Percentiles rank a stretch among this genome's conserved stretches.
phyloP scores from a whole-genome alignment of 2,113 vertebrate species.

The Cichladusa arquata region DNA sequence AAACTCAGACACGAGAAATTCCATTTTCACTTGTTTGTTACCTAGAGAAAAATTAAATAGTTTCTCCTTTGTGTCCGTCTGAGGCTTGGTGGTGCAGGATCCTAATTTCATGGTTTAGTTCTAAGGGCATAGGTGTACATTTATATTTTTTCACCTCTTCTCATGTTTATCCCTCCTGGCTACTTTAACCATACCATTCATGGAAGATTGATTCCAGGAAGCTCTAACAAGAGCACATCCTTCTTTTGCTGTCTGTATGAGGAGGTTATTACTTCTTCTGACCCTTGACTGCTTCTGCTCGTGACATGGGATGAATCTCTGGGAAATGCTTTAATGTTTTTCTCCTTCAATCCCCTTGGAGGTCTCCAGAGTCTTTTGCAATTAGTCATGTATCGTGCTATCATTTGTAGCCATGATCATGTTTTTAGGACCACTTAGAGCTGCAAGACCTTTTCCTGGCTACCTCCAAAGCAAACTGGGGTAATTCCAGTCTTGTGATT shows the following conservation, averaged over 20 bases:
- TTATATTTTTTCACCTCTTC: neutral
- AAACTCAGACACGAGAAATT: neutral
- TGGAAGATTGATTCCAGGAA: conserved; percentile 48
- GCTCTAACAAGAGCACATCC: neutral
- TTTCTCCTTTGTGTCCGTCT: neutral
- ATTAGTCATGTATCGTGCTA: neutral
- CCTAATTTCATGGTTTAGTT: neutral
- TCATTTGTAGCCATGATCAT: neutral
- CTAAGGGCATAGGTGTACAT: neutral
- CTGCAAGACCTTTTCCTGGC: neutral
- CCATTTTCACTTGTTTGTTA: neutral
- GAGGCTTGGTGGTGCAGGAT: neutral
- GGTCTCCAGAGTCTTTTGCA: neutral
- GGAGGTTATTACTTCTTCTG: conserved; percentile 15
- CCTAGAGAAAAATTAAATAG: neutral
- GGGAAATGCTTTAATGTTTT: conserved; percentile 31
- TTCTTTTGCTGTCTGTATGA: neutral
- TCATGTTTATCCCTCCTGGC: neutral
- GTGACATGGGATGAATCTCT: neutral
- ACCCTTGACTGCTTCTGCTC: conserved; percentile 1
- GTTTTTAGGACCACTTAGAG: neutral
- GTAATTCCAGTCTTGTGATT: neutral
- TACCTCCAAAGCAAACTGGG: neutral
- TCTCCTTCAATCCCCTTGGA: neutral
- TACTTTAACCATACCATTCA: neutral